phyloP scores from a whole-genome alignment of 1,140 invertebrate species.

The Bombus waltoni region DNA sequence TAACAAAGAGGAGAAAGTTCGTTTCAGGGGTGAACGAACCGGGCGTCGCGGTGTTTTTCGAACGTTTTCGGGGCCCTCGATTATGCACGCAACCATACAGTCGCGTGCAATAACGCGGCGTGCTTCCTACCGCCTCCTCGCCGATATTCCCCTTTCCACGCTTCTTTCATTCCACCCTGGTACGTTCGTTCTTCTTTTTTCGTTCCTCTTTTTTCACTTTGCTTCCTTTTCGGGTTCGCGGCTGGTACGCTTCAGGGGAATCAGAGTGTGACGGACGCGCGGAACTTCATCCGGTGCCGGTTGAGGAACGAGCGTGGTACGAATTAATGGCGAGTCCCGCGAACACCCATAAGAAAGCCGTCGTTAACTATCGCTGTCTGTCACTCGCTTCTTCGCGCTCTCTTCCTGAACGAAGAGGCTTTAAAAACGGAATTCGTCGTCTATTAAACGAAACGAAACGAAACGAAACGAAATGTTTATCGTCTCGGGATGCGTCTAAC shows the following conservation, averaged over 20 bases:
- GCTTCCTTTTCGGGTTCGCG: conserved; percentile 36
- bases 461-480: too few relatives aligned
- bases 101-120: conserved; percentile 33
- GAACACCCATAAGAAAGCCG: background rate
- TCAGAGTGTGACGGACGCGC: conserved; percentile 63
- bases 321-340: background rate
- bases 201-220: background rate
- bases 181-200: background rate
- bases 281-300: conserved; percentile 52
- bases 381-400: too few relatives aligned
- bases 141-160: background rate
- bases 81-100: conserved; percentile 54
- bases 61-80: conserved; percentile 38
- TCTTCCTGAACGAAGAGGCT: too few relatives aligned
- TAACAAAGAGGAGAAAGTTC: conserved; percentile 61
- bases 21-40: conserved; percentile 55
- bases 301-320: background rate
- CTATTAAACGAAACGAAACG: too few relatives aligned
- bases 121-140: conserved; percentile 28
- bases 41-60: conserved; percentile 34
- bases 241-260: conserved; percentile 36
- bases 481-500: too few relatives aligned
- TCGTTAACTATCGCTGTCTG: too few relatives aligned
- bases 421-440: too few relatives aligned
- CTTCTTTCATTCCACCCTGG: background rate